Conservation (phyloP, 2,888 invertebrate genomes). For the Ctenicera cuprea region DNA sequence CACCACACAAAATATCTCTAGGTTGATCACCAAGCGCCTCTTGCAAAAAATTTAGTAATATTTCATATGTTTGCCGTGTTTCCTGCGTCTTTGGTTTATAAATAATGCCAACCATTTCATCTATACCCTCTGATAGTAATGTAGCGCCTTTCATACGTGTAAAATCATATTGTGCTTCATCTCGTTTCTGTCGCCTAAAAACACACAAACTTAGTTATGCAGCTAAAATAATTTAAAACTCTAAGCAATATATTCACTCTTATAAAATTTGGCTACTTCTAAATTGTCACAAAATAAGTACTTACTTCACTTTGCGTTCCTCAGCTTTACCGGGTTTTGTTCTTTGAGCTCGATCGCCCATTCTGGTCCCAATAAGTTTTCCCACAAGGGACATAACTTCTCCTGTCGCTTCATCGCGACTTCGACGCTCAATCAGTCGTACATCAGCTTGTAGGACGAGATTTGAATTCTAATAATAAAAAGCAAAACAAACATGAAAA, state of each 20-base stretch:
- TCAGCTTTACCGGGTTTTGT: slow-evolving; percentile 95
- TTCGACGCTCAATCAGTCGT: slow-evolving; percentile 95
- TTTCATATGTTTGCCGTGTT: slow-evolving; percentile 97
- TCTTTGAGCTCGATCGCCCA: slow-evolving; percentile 97
- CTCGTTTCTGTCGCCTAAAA: slow-evolving; percentile 87
- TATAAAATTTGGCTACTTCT: too few species aligned
- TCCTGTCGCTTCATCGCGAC: slow-evolving; percentile 99
- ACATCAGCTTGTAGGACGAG: slow-evolving; percentile 99
- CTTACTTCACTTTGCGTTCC: slow-evolving; percentile 93
- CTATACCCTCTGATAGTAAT: slow-evolving; percentile 89
- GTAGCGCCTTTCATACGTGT: slow-evolving; percentile 92
- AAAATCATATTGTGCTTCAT: slow-evolving; percentile 95
- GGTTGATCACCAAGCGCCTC: slow-evolving; percentile 98
- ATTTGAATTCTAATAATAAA: slow-evolving; percentile 99
- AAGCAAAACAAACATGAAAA: slow-evolving; percentile 59
- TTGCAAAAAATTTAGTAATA: slow-evolving; percentile 96
- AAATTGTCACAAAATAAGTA: too few species aligned
- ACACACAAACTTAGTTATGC: slow-evolving; percentile 36
- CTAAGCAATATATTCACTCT: too few species aligned
- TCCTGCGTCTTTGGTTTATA: slow-evolving; percentile 98
- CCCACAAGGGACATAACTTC: slow-evolving; percentile 97
- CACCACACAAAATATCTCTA: slow-evolving; percentile 96
- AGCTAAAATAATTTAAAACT: too few species aligned
- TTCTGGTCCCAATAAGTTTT: slow-evolving; percentile 90
- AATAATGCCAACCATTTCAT: slow-evolving; percentile 95